A percentile compares a stretch with the other conserved stretches of the same genome.
These are phyloP conservation scores for Actenoides lindsayi DNA, from an alignment of 2,113 vertebrate genomes.

Conservation along the genomic window DNA sequence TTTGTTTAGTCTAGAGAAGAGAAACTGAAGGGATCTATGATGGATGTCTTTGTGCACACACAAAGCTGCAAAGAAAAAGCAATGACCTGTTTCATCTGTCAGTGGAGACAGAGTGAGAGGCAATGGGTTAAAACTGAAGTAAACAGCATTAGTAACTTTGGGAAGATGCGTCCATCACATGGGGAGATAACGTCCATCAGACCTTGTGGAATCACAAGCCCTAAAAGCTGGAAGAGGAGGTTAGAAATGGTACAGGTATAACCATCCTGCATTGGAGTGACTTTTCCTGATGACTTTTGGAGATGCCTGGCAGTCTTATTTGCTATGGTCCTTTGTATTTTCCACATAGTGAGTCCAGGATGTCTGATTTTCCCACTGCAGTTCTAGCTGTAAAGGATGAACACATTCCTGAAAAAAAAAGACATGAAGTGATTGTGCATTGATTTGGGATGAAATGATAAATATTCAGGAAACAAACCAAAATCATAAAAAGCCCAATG, in stretches of 20 bases:
- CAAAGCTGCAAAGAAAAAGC: not conserved
- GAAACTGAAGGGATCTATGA: constrained; percentile 15
- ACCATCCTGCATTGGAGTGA: not conserved
- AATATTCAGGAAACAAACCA: not conserved
- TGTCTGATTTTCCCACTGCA: not conserved
- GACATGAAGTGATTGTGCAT: not conserved
- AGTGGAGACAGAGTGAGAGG: not conserved
- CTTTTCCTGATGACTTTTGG: not conserved
- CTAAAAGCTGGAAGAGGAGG: not conserved
- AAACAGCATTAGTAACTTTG: not conserved
- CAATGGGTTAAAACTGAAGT: not conserved
- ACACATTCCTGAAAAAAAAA: not conserved
- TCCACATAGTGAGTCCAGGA: not conserved
- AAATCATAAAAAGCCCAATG: not conserved
- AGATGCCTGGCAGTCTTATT: not conserved
- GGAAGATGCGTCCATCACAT: not conserved
- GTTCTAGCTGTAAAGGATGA: not conserved
- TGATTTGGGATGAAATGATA: not conserved
- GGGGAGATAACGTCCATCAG: not conserved
- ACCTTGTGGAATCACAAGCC: not conserved
- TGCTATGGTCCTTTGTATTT: not conserved
- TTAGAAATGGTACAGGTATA: not conserved
- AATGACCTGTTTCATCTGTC: not conserved
- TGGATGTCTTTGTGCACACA: not conserved
- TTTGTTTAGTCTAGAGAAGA: constrained; percentile 62